phyloP scores from a whole-genome alignment of 2,113 vertebrate species.

The Todiramphus chloris region DNA sequence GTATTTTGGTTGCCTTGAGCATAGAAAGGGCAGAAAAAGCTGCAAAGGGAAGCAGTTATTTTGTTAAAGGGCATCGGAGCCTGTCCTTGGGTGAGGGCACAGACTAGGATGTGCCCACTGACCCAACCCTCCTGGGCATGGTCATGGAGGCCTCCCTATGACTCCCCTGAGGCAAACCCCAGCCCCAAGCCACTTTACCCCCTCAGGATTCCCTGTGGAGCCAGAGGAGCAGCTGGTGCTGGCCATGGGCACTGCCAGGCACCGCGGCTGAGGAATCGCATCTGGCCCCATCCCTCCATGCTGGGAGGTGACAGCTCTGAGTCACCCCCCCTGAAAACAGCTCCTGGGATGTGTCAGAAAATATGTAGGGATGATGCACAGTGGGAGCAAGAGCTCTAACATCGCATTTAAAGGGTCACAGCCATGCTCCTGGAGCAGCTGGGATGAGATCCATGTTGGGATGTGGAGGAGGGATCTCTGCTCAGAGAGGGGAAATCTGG shows the following conservation, averaged over 20 bases:
- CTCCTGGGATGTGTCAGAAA: neutral
- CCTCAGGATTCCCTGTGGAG: neutral
- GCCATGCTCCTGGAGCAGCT: neutral
- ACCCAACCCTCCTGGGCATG: neutral
- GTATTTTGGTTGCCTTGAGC: neutral
- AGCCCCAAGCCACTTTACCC: neutral
- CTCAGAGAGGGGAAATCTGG: neutral
- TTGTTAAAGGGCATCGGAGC: neutral
- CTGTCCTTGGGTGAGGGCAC: neutral
- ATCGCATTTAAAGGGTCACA: neutral
- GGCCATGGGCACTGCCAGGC: neutral
- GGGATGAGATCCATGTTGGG: neutral
- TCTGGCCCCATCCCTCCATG: neutral
- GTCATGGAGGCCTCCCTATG: neutral
- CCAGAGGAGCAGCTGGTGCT: accelerated
- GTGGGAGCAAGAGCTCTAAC: accelerated
- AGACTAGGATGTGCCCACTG: neutral
- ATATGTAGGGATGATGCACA: accelerated
- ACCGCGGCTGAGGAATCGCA: accelerated
- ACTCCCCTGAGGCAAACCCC: accelerated
- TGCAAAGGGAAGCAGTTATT: neutral
- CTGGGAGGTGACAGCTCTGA: neutral
- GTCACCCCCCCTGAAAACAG: neutral
- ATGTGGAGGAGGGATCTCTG: neutral
- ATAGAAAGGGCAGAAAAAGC: neutral